Base-by-base conservation (phyloP, 2,888 invertebrate genomes). In the Tetragonisca angustula region DNA sequence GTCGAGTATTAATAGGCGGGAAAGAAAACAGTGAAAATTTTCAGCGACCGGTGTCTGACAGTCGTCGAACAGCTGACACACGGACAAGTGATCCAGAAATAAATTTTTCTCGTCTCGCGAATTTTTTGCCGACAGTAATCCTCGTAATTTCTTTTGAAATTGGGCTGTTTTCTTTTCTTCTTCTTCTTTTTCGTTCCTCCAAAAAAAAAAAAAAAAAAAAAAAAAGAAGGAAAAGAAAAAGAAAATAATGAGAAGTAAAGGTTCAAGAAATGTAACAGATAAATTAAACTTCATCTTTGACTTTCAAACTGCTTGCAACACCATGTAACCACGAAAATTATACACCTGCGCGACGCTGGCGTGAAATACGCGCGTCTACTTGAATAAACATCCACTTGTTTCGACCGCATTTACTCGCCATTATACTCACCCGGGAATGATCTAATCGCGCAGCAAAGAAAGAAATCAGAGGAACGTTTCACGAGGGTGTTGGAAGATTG, bases 21-120 rank as follows among this genome's bases (percentile, higher is more conserved):
- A 81, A 86, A 86, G 89, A 89, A 89, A 89, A 89, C 89, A 87
- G 82, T 76, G 86, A 89, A 89, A 89, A 89, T 77, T 89, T 89
- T 89, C 83, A 88, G 77, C 80, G 87, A 77, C 62, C 76, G 67
- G 69, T 13, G 56, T 77, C 85, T 82, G 88, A 89, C 89, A 89
- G 86, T 89, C 79, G 77, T 85, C 85, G 84, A 78, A 83, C 77
- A 85, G 82, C 81, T 85, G 89, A 86, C 80, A 83, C 68, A 59
- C 81, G 84, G 69, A 68, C 62, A 36, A 27, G 27, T 27, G 27
- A 17, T 36, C 56, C 62, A 72, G 70, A 86, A 86, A 89, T 83
- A 87, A 17, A 69, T 75, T 49, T 67, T 59, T 75, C 9, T 76
- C 83, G 80, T 56, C 43, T 9, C 75, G 68, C 68, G 70, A 70